phyloP scores from a whole-genome alignment of 2,113 vertebrate species.

The Elephas maximus region DNA sequence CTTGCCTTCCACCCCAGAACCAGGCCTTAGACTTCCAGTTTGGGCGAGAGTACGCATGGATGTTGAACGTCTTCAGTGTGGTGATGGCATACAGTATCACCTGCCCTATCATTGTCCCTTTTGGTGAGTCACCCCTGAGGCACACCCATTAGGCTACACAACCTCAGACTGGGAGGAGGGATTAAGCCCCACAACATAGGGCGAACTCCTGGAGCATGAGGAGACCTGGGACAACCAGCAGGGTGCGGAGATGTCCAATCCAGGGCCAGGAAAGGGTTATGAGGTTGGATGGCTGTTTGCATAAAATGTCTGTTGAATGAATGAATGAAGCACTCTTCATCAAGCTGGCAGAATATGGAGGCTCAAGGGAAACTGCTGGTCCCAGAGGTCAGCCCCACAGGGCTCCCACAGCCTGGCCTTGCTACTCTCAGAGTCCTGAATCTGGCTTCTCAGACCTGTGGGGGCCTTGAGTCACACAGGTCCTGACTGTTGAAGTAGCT shows the following conservation, averaged over 20 bases:
- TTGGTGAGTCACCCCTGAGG: constrained; percentile 91
- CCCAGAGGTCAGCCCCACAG: rapidly evolving
- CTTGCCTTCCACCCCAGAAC: constrained; percentile 87
- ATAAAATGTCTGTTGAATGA: not conserved
- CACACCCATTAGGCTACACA: not conserved
- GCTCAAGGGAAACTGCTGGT: not conserved
- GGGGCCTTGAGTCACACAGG: not conserved
- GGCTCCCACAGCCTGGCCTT: not conserved
- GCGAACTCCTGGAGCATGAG: not conserved
- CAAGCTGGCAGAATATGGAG: not conserved
- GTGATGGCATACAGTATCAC: constrained; percentile 98
- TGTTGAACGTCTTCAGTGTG: constrained; percentile 96
- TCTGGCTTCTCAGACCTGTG: not conserved
- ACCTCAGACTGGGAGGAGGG: not conserved
- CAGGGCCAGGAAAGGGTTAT: not conserved
- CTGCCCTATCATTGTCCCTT: constrained; percentile 96
- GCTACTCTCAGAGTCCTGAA: not conserved
- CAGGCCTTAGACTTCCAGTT: constrained; percentile 98
- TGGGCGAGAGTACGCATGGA: constrained; percentile 98
- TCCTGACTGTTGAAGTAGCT: not conserved
- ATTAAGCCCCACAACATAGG: not conserved
- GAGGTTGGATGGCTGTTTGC: not conserved
- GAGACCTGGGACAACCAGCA: not conserved
- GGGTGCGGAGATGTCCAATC: not conserved
- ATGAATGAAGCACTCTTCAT: not conserved